Evolutionary conservation across 2,113 vertebrate species (phyloP), one percentile per base, ranked within the genome.

Genomic region (Tylochromis polylepis): DNA sequence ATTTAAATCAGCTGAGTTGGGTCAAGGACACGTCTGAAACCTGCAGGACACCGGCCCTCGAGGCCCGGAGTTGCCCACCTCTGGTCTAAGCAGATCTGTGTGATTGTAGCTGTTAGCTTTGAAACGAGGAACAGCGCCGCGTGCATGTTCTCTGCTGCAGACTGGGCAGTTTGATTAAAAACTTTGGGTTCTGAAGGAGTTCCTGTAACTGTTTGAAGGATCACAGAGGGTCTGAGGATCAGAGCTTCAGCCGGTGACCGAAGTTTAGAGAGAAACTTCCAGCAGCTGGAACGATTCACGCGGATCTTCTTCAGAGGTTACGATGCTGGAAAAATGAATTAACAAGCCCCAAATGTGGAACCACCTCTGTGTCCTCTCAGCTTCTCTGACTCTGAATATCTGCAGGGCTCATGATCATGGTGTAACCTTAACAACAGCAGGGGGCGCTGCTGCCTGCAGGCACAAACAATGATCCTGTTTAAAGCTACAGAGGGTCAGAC

Each of bases 201-300:
- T 67, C 34, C 20, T 22, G 34, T 22, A 67, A 41, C 41, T 41
- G 34, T 22, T 67, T 67, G 36, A 67, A 67, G 62, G 34, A 22
- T 67, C 53, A 10, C 38, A 51, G 46, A 4, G 46, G 51, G 18
- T 53, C 18, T 53, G 18, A 51, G 16, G 15, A 18, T 51, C 59
- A 41, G 11, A 38, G 34, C 62, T 5, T 70, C 2, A 5, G 36
- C 11, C n/a, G 14, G 34, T 9, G 59, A 11, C 16, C n/a, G 5
- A 62, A 34, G 8, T 0, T 20, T 11, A 34, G 16, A 60, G 8
- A 31, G 15, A 60, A 62, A 0, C 31, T 10, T 70, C n/a, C 12
- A 24, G 20, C 7, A 43, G 36, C 65, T 16, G 67, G 15, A 46
- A 43, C 16, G 0, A 46, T 6, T 51, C 49, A 20, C 2, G 2